phyloP scores from a whole-genome alignment of 2,113 vertebrate genomes.

The Symphodus melops region DNA sequence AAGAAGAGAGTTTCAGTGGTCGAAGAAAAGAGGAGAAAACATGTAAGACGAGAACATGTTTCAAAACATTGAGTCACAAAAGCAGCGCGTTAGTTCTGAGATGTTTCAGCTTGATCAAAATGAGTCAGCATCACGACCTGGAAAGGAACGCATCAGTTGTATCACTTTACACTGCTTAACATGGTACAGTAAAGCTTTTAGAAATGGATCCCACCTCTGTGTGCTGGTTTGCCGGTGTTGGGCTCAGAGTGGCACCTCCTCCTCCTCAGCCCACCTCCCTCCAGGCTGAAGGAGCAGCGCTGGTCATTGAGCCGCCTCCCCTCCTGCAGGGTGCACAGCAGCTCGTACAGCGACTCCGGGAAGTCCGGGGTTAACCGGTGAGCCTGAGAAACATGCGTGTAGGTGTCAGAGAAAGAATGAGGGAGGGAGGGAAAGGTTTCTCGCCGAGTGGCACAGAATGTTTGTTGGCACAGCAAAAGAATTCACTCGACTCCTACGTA shows the following conservation, averaged over 20 bases:
- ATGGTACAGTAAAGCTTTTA: not conserved
- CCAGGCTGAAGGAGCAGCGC: slow-evolving; percentile 84
- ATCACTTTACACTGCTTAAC: not conserved
- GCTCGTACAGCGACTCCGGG: slow-evolving; percentile 83
- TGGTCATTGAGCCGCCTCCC: slow-evolving; percentile 85
- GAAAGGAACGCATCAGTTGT: slow-evolving; percentile 31
- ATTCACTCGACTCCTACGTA: slow-evolving; percentile 48
- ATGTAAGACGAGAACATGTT: not conserved
- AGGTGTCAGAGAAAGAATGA: slow-evolving; percentile 14
- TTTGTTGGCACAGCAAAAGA: slow-evolving; percentile 57
- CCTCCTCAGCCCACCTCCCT: slow-evolving; percentile 46
- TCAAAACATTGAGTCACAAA: slow-evolving; percentile 18
- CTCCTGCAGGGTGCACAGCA: slow-evolving; percentile 83
- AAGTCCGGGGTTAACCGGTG: slow-evolving; percentile 79
- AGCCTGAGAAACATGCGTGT: slow-evolving; percentile 59
- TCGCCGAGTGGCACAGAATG: slow-evolving; percentile 45
- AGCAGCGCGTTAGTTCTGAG: slow-evolving; percentile 1
- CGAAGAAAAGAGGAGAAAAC: not conserved
- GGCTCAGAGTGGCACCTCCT: slow-evolving; percentile 85
- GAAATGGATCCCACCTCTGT: slow-evolving; percentile 65
- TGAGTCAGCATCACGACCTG: slow-evolving; percentile 36
- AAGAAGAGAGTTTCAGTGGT: not conserved
- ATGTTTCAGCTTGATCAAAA: slow-evolving; percentile 14
- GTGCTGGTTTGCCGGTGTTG: slow-evolving; percentile 70
- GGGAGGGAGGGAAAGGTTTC: slow-evolving; percentile 37